Base-by-base conservation (phyloP, 2,888 invertebrate genomes). In the Ernsta delagoae region DNA sequence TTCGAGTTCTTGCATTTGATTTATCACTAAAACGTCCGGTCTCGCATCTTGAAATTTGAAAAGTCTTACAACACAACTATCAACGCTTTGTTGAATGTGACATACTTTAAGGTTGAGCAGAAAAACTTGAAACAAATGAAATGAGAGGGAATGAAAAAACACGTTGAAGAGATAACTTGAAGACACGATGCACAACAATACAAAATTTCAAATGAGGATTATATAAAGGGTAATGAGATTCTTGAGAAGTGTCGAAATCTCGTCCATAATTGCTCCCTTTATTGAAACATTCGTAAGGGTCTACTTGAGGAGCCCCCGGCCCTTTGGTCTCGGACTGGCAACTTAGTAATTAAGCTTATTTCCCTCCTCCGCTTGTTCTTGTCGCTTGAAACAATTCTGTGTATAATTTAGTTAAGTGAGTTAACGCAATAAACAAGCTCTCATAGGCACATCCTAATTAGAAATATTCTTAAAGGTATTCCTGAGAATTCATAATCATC, bases 311-410 rank as follows among this genome's bases (percentile, higher is more conserved):
- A 80, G 83, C 83, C 83, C 77, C 78, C 78, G 82, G 79, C 83
- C 86, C 83, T 85, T 82, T 76, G 79, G 84, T 81, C 81, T 85
- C 79, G 84, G 85, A 87, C 89, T 82, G 77, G 81, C 85, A 88
- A 90, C 86, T 88, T 84, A 83, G 85, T 92, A 90, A 91, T 90
- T 90, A 89, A 90, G 90, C 90, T 89, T 86, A 91, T 92, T 91
- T 91, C 83, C 86, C 80, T 87, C 82, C 85, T 81, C 76, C 76
- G 76, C 81, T 86, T 88, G 88, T 88, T 88, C 4, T 85, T 83
- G 83, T 86, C 82, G 82, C 87, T 85, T 83, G 76, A 77, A 80
- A 81, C 82, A 86, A 85, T 86, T 85, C 80, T 81, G 77, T 80
- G 77, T 79, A 79, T 80, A 79, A 79, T 80, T 79, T 76, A 73